Conservation (phyloP, 2,797 vertebrate genomes). For the Etheostoma nigrum region DNA sequence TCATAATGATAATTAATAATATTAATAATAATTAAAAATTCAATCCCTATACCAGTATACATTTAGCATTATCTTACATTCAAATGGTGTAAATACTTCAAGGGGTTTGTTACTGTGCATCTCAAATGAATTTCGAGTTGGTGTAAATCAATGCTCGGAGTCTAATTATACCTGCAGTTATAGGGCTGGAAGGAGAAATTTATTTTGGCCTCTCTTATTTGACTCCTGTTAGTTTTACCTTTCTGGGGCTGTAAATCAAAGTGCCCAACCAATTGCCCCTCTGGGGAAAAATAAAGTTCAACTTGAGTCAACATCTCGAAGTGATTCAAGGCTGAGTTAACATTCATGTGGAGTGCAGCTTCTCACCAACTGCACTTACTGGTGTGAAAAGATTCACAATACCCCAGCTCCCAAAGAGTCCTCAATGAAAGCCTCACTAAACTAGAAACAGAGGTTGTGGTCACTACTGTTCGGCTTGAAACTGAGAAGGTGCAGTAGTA, state of each 20-base stretch:
- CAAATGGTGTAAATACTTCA: slow-evolving; percentile 49
- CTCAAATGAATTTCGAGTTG: slow-evolving; percentile 54
- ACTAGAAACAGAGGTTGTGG: not conserved
- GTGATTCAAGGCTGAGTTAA: slow-evolving; percentile 46
- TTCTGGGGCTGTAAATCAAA: slow-evolving; percentile 67
- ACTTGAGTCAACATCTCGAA: slow-evolving; percentile 26
- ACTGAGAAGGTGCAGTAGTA: not conserved
- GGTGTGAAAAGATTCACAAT: slow-evolving; percentile 8
- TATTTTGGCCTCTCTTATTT: slow-evolving; percentile 50
- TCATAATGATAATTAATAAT: not conserved
- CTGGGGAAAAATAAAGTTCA: too few species aligned
- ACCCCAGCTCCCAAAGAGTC: not conserved
- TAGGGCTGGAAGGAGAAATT: slow-evolving; percentile 49
- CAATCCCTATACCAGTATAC: not conserved
- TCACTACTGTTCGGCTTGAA: not conserved
- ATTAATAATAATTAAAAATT: not conserved
- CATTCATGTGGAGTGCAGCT: slow-evolving; percentile 12
- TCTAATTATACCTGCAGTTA: slow-evolving; percentile 69
- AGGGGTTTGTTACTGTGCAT: slow-evolving; percentile 68
- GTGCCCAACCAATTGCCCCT: not conserved
- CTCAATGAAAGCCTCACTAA: slow-evolving; percentile 22
- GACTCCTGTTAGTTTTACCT: slow-evolving; percentile 60
- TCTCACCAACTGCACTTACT: slow-evolving; percentile 9
- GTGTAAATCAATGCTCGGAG: slow-evolving; percentile 66
- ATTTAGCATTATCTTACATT: slow-evolving; percentile 37